Base-by-base conservation (phyloP, 2,888 invertebrate genomes). In the Pandemis cinnamomeana region DNA sequence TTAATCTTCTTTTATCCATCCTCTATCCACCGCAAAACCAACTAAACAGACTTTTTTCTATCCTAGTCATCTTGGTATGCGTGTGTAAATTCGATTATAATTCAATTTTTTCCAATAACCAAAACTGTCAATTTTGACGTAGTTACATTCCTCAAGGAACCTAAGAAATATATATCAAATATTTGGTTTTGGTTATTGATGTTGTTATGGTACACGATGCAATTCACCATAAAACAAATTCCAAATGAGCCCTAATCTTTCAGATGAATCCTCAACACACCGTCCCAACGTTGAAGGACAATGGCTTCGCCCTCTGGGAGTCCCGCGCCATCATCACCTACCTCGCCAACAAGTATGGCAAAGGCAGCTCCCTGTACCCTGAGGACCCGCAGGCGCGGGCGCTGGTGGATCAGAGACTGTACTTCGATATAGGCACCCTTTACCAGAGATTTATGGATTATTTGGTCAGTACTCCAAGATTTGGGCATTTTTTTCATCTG, bases 231-330 rank as follows among this genome's bases (percentile, higher is more conserved):
- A 7, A 44, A 44, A 44, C 44, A 44, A 44, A 44, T 48, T 10
- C 20, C 20, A 20, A 0, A 7, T 15, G 11, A 13, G 13, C 3
- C 41, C 5, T 27, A 5, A 58, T 4, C 5, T 55, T 58, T 8
- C 87, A 97, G 97, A 87, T 97, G 36, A 97, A 97, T 86, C 97
- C 97, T 0, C 97, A 97, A 89, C 98, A 97, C 84, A 96, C 96
- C 2, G 95, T 98, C 73, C 98, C 98, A 10, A 97, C 97, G 0
- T 88, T 98, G 71, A 95, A 96, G 74, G 98, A 98, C 89, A 95
- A 96, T 81, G 97, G 96, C 7, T 97, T 97, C 84, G 86, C 95
- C 1, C 87, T 98, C 13, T 97, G 96, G 95, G 98, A 98, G 91
- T 97, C 97, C 67, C 96, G 97, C 36, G 96, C 97, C 67, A 97